Evolutionary conservation across 2,888 invertebrate genomes (phyloP), one percentile per base, ranked within the genome.

Genomic region (Busseola fusca): DNA sequence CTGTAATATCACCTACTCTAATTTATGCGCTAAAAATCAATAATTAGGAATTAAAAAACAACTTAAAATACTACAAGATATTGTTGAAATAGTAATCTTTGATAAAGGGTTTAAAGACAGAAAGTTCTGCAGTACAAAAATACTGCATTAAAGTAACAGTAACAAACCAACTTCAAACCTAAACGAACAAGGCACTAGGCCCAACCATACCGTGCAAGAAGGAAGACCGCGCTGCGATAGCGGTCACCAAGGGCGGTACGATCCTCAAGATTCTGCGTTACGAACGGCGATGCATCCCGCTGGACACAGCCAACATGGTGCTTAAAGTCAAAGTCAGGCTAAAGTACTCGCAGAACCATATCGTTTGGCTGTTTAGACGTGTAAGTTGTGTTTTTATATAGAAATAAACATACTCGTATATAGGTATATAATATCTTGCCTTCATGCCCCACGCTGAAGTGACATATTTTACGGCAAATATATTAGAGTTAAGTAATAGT

Each of bases 291-390:
- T 95, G 95, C 86, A 92, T 93, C 64, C 93, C 94, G 40, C 85
- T 93, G 85, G 92, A 93, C 87, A 84, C 94, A 64, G 93, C 94
- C 84, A 93, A 90, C 90, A 96, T 96, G 96, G 96, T 96, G 89
- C 92, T 96, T 62, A 95, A 96, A 84, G 96, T 96, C 76, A 96
- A 96, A 89, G 94, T 96, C 78, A 94, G 96, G 74, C 92, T 97
- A 76, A 97, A 96, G 90, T 93, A 96, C 87, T 96, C 96, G 64
- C 95, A 96, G 76, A 96, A 96, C 84, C 96, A 96, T 84, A 96
- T 96, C 87, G 93, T 96, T 77, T 96, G 96, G 93, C 95, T 96
- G 72, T 96, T 96, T 85, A 95, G 94, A 89, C 96, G 96, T 93
- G 97, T 97, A 89, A 94, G 94, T 92, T 57, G 2, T 1, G 7